phyloP scores from a whole-genome alignment of 2,888 invertebrate genomes.

The Himalopsyche japonica region DNA sequence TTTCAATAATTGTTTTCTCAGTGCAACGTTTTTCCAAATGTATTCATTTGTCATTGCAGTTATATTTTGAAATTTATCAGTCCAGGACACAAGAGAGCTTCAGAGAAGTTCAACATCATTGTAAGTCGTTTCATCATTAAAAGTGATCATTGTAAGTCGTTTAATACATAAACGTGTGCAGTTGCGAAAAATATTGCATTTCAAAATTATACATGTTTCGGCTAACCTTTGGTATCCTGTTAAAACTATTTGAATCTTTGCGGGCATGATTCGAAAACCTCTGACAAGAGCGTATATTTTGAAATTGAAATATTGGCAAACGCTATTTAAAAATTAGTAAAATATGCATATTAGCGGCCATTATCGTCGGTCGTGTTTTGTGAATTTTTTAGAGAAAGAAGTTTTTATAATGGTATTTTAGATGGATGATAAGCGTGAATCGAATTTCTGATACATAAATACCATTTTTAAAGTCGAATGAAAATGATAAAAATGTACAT shows the following conservation, averaged over 20 bases:
- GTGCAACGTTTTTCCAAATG: background rate
- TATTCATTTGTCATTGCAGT: background rate
- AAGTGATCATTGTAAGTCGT: too few species aligned
- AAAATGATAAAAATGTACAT: too few species aligned
- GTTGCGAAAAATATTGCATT: too few species aligned
- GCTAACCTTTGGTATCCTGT: too few species aligned
- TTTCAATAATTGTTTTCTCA: slow-evolving; percentile 24
- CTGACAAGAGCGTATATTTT: background rate
- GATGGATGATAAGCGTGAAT: too few species aligned
- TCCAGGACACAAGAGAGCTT: too few species aligned
- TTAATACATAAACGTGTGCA: too few species aligned
- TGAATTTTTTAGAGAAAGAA: background rate
- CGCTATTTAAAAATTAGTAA: background rate
- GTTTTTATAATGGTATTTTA: background rate
- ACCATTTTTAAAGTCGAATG: too few species aligned
- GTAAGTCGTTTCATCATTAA: too few species aligned
- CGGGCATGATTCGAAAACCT: background rate
- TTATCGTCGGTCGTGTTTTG: background rate
- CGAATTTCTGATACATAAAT: too few species aligned
- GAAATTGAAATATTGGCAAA: background rate
- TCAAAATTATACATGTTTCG: too few species aligned
- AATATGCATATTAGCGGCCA: background rate
- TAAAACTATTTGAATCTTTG: background rate
- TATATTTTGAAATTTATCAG: background rate
- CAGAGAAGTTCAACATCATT: too few species aligned